phyloP scores from a whole-genome alignment of 2,888 invertebrate genomes.

The Oxystoma pomonae region DNA sequence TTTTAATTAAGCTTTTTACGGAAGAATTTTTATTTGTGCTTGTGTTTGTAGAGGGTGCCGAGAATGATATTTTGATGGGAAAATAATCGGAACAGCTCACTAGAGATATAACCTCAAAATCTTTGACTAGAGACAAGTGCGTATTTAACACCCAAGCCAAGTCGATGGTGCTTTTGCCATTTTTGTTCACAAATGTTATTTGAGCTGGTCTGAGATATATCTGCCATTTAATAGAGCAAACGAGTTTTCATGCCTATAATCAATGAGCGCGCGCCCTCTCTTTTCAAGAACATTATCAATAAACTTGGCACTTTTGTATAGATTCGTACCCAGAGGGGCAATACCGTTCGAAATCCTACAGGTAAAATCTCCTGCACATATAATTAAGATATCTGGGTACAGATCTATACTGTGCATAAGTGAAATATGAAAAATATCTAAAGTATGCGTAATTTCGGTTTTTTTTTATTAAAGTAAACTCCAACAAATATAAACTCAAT shows the following conservation, averaged over 20 bases:
- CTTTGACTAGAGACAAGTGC: neutral
- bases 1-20: neutral
- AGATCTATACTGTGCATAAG: neutral
- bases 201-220: neutral
- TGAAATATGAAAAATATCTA: neutral
- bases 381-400: neutral
- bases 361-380: neutral
- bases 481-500: neutral
- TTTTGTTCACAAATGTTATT: neutral
- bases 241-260: neutral
- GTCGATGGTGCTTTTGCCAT: neutral
- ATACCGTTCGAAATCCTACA: neutral
- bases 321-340: neutral
- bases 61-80: neutral
- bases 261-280: neutral
- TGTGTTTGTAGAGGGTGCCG: neutral
- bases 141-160: neutral
- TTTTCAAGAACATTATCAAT: neutral
- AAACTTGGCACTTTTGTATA: neutral
- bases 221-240: neutral
- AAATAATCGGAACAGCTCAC: neutral
- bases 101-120: neutral
- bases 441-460: neutral
- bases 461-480: neutral
- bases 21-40: neutral